Evolutionary conservation across 2,888 invertebrate genomes (phyloP).

Genomic region (Eupithecia tripunctaria): DNA sequence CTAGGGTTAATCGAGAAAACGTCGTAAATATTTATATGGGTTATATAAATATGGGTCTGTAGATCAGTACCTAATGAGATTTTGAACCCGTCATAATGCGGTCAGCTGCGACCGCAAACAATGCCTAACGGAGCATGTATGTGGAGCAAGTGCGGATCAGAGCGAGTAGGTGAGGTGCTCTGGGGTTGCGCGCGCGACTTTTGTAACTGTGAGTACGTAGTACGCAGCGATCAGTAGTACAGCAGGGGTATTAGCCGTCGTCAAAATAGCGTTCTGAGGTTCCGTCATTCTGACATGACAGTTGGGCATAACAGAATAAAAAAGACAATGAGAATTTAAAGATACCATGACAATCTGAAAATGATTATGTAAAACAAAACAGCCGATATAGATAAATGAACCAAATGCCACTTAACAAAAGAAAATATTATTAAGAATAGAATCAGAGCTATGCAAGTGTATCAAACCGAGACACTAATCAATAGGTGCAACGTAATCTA

Average conservation of each 20-base stretch:
- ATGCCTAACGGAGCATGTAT: conserved; percentile 38
- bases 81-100: conserved; percentile 26
- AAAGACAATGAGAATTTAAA: background rate
- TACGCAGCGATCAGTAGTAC: background rate
- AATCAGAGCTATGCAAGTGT: background rate
- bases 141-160: conserved; percentile 32
- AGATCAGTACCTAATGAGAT: conserved; percentile 16
- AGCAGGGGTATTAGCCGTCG: too few species aligned
- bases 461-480: conserved; percentile 1
- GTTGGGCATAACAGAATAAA: background rate
- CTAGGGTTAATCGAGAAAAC: background rate
- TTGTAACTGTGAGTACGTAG: background rate
- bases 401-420: background rate
- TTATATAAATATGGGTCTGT: background rate
- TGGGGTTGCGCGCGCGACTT: background rate
- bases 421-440: background rate
- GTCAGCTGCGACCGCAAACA: conserved; percentile 36
- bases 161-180: background rate
- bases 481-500: conserved; percentile 4
- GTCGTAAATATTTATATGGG: too few species aligned
- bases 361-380: background rate
- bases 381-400: background rate
- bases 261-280: too few species aligned
- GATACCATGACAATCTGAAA: background rate
- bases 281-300: background rate